Evolutionary conservation across 2,797 vertebrate species (phyloP), one percentile per base, ranked within the genome.

Genomic region (Aerospiza tachiro): DNA sequence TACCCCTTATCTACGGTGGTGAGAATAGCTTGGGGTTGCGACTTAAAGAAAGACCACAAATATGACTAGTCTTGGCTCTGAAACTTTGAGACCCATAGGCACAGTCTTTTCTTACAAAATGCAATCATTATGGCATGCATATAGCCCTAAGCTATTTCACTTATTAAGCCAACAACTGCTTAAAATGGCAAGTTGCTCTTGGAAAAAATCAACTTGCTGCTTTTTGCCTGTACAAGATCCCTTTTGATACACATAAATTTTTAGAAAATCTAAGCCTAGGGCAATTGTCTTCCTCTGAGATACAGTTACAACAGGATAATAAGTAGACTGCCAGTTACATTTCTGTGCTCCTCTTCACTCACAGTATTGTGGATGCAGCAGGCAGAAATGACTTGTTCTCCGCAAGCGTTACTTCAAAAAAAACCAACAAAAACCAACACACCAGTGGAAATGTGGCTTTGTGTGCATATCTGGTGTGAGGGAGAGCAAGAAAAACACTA

Each of bases 91-190:
- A 94, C 47, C 95, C 89, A 97, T 79, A 90, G 94, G 93, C 96
- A 90, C 31, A 53, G 77, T 89, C 90, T 97, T 97, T 92, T 85
- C 96, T 82, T 90, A 94, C 80, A 94, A 97, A 97, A 96, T 95
- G 96, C 92, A 97, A 97, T 97, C 95, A 92, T 71, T 87, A 82
- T 93, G 96, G 97, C 96, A 96, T 95, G 95, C 95, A 81, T 42
- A 90, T 85, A 94, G 96, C 94, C 92, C 91, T 68, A 78, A 94
- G 96, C 95, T 93, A 62, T 97, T 97, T 96, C 81, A 90, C 83
- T 96, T 95, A 95, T 95, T 97, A 96, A 98, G 96, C 94, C 95
- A 97, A 90, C 67, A 94, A 96, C 94, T 96, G 71, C 94, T 95
- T 96, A 94, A 97, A 97, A 97, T 95, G 95, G 97, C 96, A 96